Base-by-base conservation (phyloP, 2,797 vertebrate species). In the Mus caroli region DNA sequence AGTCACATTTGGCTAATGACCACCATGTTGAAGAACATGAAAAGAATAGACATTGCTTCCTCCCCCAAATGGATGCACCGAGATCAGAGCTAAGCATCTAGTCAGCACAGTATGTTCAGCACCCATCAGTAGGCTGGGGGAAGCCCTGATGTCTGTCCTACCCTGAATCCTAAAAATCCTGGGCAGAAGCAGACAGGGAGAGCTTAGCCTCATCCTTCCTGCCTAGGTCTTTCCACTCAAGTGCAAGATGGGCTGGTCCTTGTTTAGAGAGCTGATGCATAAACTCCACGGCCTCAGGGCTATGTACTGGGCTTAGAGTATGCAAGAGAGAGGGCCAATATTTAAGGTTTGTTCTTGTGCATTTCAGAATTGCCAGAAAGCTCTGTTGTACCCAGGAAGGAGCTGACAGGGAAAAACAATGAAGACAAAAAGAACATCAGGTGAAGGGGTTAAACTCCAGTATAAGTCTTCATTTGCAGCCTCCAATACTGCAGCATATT, bases 401-500 rank as follows among this genome's bases (percentile, higher is more conserved):
- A 96, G 87, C 90, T 64, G 80, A 78, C 28, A n/a, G 94, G 85
- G 92, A 26, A 97, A 91, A 96, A 92, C 97, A 93, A 89, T 12
- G 84, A 96, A 96, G 96, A 96, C 97, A 97, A 97, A 98, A 96
- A 92, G 96, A 94, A 94, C 96, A 86, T 54, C 98, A 92, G 97
- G 96, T 67, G 98, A 98, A 98, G 97, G 98, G 98, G 98, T 99
- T 99, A 99, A 99, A 98, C 88, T 98, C 96, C 86, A 3, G 91
- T 86, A 89, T 98, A 98, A 98, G 98, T 99, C 99, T 99, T 99
- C 99, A 99, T 99, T 99, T 99, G 99, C 99, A 99, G 99, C 99
- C 98, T 98, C 99, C 99, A 99, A 99, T 99, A 99, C 99, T 97
- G 82, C 98, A 98, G 99, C 99, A 99, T 99, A 99, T 99, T 99